phyloP scores from a whole-genome alignment of 1,140 invertebrate genomes.

The Bombus haemorrhoidalis region DNA sequence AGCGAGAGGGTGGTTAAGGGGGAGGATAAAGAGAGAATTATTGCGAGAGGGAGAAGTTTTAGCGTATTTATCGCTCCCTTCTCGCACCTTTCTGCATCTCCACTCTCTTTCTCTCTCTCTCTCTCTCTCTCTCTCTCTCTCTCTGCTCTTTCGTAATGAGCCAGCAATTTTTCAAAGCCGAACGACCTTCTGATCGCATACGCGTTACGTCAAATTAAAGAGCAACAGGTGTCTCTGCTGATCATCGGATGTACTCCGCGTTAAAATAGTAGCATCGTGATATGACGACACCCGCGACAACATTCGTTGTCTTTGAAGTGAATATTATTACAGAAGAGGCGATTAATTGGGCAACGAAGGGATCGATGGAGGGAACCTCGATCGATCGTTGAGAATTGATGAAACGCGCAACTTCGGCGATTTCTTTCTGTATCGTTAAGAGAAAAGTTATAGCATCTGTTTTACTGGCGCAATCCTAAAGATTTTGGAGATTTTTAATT shows the following conservation, averaged over 20 bases:
- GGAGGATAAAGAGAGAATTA: slow-evolving; percentile 24
- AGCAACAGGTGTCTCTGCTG: slow-evolving; percentile 77
- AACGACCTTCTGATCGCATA: slow-evolving; percentile 70
- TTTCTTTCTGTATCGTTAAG: background rate
- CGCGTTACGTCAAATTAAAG: slow-evolving; percentile 76
- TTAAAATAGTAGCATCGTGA: slow-evolving; percentile 64
- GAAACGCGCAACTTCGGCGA: background rate
- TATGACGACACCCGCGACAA: slow-evolving; percentile 55
- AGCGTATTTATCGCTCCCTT: slow-evolving; percentile 54
- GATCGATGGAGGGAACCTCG: background rate
- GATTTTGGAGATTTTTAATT: background rate
- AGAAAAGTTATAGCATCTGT: background rate
- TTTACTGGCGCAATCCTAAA: too few species aligned
- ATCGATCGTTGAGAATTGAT: background rate
- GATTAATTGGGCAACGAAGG: background rate
- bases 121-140: background rate
- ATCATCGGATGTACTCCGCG: slow-evolving; percentile 71
- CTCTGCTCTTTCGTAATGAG: slow-evolving; percentile 58
- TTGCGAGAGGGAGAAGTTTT: slow-evolving; percentile 38
- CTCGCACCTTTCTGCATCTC: too few species aligned
- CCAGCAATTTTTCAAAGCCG: slow-evolving; percentile 66
- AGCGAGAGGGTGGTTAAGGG: background rate
- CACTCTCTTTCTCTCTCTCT: too few species aligned
- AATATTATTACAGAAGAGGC: slow-evolving; percentile 1
- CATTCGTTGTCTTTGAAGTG: slow-evolving; percentile 33